Evolutionary conservation across 2,797 vertebrate species (phyloP).

Genomic region (Pteropus rufus): DNA sequence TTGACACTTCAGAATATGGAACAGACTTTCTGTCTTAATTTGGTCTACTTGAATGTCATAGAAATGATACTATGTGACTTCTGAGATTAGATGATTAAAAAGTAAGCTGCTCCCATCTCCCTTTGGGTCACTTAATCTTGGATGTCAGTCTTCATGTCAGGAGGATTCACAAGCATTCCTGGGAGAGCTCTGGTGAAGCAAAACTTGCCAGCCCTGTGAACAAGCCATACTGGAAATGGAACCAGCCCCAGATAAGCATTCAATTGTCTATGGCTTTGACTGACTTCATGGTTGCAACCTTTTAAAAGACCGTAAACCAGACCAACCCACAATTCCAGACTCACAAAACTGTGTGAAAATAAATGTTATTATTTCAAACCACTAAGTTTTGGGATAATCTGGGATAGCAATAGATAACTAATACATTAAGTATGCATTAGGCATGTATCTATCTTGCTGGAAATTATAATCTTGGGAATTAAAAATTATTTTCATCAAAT

Average conservation of each 20-base stretch:
- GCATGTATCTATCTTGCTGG: background rate
- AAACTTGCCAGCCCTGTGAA: background rate
- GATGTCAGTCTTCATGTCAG: background rate
- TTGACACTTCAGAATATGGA: background rate
- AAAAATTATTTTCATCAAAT: background rate
- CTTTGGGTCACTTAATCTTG: background rate
- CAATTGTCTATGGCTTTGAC: accelerated
- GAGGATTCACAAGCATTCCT: background rate
- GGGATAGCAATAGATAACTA: background rate
- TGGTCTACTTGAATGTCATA: background rate
- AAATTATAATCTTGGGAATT: background rate
- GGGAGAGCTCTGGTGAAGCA: background rate
- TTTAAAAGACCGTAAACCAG: background rate
- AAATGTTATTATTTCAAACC: background rate
- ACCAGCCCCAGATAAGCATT: background rate
- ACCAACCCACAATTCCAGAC: background rate
- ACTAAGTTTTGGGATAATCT: background rate
- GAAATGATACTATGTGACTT: background rate
- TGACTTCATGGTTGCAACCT: background rate
- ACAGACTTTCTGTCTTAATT: background rate
- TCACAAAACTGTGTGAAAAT: background rate
- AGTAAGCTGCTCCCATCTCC: background rate
- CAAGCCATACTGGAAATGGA: no score
- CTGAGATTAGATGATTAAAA: background rate
- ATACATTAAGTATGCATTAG: background rate